phyloP scores from a whole-genome alignment of 2,113 vertebrate genomes.

The Xiphophorus hellerii region DNA sequence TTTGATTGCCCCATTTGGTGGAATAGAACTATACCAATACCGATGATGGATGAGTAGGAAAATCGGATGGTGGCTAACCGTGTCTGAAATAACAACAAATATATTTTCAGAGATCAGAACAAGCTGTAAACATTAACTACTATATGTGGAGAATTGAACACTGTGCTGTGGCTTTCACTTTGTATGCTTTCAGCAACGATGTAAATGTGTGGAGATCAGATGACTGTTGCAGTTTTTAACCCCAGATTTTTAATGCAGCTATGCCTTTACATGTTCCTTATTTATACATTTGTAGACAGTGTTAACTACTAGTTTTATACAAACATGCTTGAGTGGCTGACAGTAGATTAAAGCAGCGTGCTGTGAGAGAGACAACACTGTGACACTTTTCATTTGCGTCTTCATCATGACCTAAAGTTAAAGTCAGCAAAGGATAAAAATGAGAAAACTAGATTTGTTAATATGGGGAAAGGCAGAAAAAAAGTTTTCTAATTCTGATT shows the following conservation, averaged over 20 bases:
- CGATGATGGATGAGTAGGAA: slow-evolving; percentile 19
- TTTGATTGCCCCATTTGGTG: slow-evolving; percentile 33
- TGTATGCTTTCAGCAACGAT: background rate
- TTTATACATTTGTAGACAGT: no score
- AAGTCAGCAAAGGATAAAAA: no score
- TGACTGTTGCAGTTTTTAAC: background rate
- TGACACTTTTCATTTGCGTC: no score
- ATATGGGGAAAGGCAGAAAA: no score
- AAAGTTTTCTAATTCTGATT: no score
- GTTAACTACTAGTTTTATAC: no score
- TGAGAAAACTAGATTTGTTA: no score
- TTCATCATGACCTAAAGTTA: no score
- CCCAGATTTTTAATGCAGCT: background rate
- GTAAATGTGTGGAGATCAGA: background rate
- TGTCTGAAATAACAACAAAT: background rate
- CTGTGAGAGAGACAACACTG: no score
- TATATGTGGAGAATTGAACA: background rate
- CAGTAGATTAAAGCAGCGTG: no score
- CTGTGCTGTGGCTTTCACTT: background rate
- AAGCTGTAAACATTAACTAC: background rate
- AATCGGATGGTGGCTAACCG: slow-evolving; percentile 4
- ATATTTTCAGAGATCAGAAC: background rate
- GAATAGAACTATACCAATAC: slow-evolving; percentile 10
- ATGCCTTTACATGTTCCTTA: no score
- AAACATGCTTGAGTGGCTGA: no score